Base-by-base conservation (phyloP, 2,113 vertebrate species). In the Stegostoma tigrinum region DNA sequence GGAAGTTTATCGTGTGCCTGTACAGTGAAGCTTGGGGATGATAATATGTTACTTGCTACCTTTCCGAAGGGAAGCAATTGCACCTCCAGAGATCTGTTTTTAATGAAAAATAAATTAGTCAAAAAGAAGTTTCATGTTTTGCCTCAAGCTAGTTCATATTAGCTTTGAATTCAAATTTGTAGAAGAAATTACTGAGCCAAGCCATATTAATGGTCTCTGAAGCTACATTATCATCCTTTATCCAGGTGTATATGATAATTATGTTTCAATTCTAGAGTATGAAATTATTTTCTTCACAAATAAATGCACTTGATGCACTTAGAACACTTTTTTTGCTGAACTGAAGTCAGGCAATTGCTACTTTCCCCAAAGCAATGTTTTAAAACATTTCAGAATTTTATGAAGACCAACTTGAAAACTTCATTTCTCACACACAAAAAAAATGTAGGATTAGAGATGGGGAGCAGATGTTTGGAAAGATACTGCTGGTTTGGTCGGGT, bases 111-210 rank as follows among this genome's bases (percentile, higher is more conserved):
- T 95, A 95, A 95, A 95, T 95, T 95, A 95, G 94, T 95, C 94
- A 95, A 95, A 95, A 95, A 70, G 66, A 94, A 95, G 94, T 68
- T 95, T 95, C 94, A 70, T 97, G 97, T 98, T 98, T 98, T 96
- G 98, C 98, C 97, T 98, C 97, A 98, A 98, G 97, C 98, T 98
- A 97, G 97, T 97, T 97, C 97, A 97, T 98, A 98, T 97, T 97
- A 96, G 97, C 97, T 98, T 97, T 96, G 97, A 98, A 98, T 98
- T 97, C 97, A 97, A 96, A 96, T 97, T 97, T 97, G 97, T 97
- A 97, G 97, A 97, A 97, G 97, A 98, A 98, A 98, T 98, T 97
- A 98, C 98, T 98, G 98, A 98, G 97, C 97, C 98, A 97, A 98
- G 97, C 96, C 97, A 97, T 97, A 98, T 98, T 98, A 98, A 97